These are phyloP conservation scores for Myiozetetes cayanensis DNA, from an alignment of 2,113 vertebrate species.

Conservation along the genomic window DNA sequence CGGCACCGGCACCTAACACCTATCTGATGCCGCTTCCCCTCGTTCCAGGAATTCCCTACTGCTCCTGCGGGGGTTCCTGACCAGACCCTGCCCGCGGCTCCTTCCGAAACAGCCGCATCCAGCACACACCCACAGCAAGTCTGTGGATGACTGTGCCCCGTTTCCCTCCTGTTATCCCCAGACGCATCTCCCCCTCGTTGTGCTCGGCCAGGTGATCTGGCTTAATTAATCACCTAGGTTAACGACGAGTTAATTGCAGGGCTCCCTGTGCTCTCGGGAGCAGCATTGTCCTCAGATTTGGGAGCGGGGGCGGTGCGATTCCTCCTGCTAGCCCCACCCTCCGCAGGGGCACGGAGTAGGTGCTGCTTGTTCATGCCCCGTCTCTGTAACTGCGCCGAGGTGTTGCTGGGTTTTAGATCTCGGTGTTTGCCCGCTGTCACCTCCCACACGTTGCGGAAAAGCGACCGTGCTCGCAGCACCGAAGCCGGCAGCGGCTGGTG, in stretches of 20 bases:
- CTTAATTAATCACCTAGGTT: neutral
- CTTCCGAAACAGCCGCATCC: neutral
- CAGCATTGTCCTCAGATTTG: neutral
- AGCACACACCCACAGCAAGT: neutral
- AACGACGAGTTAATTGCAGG: neutral
- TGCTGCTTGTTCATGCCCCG: fast-evolving
- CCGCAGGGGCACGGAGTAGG: fast-evolving
- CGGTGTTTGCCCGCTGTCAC: neutral
- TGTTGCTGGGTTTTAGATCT: fast-evolving
- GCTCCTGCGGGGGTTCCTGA: neutral
- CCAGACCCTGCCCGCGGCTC: neutral
- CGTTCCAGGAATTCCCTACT: neutral
- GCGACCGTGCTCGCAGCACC: neutral
- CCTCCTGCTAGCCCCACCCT: neutral
- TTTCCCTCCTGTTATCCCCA: neutral
- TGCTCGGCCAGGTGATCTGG: neutral
- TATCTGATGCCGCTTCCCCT: neutral
- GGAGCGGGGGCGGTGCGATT: neutral
- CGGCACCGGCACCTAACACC: neutral
- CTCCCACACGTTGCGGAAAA: fast-evolving
- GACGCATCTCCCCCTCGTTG: too few relatives aligned
- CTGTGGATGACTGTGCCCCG: neutral
- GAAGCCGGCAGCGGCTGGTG: neutral
- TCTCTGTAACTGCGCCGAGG: fast-evolving
- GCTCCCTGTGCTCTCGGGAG: neutral